Conservation (phyloP, 2,888 invertebrate species). For the Phoenoteleia sp. region DNA sequence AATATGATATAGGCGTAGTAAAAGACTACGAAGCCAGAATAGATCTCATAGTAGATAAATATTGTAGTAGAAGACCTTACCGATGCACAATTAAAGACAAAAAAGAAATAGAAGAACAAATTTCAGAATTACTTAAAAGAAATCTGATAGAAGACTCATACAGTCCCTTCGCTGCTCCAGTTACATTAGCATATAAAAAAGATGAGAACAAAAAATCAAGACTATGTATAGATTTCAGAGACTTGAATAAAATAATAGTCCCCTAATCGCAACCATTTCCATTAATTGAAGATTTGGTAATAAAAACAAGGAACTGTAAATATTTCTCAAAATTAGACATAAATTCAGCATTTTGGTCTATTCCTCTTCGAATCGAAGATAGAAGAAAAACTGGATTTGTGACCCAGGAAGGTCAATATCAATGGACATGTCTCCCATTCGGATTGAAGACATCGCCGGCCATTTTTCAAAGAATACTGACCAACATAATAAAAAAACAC, state of each 20-base stretch:
- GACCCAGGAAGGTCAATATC: too few relatives aligned
- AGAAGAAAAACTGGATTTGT: too few relatives aligned
- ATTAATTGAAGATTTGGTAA: too few relatives aligned
- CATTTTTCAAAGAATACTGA: too few relatives aligned
- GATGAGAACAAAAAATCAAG: slow-evolving; percentile 57
- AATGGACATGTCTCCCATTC: too few relatives aligned
- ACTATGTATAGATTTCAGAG: not conserved
- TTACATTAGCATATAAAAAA: slow-evolving; percentile 62
- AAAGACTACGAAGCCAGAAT: slow-evolving; percentile 16
- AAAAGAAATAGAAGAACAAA: slow-evolving; percentile 68
- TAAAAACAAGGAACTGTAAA: too few relatives aligned
- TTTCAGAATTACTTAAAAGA: slow-evolving; percentile 32
- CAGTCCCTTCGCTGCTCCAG: slow-evolving; percentile 60
- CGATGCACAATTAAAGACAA: slow-evolving; percentile 14
- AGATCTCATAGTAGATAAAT: not conserved
- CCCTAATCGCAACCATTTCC: too few relatives aligned
- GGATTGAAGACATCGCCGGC: too few relatives aligned
- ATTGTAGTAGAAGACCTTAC: slow-evolving; percentile 4
- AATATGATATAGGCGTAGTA: slow-evolving; percentile 13
- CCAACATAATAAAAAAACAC: too few relatives aligned
- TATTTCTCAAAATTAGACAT: too few relatives aligned
- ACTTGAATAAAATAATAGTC: slow-evolving; percentile 57
- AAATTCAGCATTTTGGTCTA: too few relatives aligned
- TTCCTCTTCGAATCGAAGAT: too few relatives aligned
- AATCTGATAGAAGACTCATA: slow-evolving; percentile 60